phyloP scores from a whole-genome alignment of 2,113 vertebrate genomes.

The Todiramphus chloris region DNA sequence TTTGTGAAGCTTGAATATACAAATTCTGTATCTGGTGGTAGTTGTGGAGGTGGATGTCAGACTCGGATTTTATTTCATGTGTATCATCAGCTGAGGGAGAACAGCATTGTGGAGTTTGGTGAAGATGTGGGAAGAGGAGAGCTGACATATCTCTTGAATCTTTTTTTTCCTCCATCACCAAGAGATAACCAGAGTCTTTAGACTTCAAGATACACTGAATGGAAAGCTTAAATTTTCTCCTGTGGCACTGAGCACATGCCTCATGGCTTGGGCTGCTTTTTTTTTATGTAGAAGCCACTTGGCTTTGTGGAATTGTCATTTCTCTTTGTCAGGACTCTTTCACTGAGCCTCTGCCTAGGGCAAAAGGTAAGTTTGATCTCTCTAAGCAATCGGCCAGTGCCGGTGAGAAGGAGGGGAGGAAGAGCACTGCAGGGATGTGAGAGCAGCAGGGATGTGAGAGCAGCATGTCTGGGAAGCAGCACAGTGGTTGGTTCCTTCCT shows the following conservation, averaged over 20 bases:
- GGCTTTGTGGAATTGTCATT: neutral
- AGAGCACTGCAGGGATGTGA: no score
- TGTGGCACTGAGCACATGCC: neutral
- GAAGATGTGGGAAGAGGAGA: neutral
- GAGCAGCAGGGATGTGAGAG: no score
- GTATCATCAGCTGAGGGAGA: neutral
- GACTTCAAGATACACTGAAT: neutral
- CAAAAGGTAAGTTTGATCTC: no score
- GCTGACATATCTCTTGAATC: neutral
- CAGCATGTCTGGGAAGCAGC: no score
- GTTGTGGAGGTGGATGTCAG: neutral
- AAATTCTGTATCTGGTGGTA: neutral
- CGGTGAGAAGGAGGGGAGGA: no score
- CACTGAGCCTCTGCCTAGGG: no score
- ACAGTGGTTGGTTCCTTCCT: no score
- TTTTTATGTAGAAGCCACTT: neutral
- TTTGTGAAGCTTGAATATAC: neutral
- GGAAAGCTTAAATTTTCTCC: neutral
- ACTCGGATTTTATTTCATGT: neutral
- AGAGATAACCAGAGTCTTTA: neutral
- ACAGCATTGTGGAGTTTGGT: accelerated
- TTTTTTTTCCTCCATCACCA: neutral
- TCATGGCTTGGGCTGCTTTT: accelerated
- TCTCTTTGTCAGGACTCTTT: no score
- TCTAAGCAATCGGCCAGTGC: no score